These are phyloP conservation scores for Eurystomus gularis DNA, from an alignment of 2,113 vertebrate genomes.

Conservation along the genomic window DNA sequence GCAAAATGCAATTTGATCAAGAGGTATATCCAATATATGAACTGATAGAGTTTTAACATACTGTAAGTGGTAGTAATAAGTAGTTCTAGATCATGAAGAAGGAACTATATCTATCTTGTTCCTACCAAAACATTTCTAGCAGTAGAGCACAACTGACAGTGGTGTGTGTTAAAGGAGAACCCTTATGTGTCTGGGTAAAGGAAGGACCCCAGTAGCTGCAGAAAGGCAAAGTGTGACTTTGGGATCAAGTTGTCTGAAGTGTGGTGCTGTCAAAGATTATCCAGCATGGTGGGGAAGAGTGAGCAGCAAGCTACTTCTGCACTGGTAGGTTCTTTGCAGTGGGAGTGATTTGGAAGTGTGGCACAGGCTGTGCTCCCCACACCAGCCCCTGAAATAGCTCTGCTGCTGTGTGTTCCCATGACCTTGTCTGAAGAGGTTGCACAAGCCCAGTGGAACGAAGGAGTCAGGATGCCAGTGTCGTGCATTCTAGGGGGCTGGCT, in stretches of 20 bases:
- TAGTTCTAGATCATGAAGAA: not conserved
- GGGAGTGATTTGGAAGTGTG: not conserved
- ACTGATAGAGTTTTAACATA: not conserved
- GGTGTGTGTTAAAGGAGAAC: not conserved
- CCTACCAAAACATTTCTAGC: not conserved
- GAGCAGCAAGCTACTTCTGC: not conserved
- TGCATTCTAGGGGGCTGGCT: not conserved
- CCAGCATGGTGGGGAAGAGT: not conserved
- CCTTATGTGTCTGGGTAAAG: accelerated
- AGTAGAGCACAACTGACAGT: not conserved
- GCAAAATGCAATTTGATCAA: not conserved
- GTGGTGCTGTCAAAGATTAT: not conserved
- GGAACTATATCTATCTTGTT: not conserved
- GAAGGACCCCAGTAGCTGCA: not conserved
- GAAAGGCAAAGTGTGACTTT: not conserved
- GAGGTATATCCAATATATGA: not conserved
- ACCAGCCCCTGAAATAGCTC: accelerated
- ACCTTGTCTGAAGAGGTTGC: not conserved
- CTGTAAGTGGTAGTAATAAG: not conserved
- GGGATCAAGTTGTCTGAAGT: not conserved
- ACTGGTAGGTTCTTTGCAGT: not conserved
- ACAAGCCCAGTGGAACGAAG: not conserved
- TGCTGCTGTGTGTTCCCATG: not conserved
- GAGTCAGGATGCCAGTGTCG: accelerated
- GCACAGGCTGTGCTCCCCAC: not conserved